Conservation (phyloP, 2,797 vertebrate species). For the Hozukius guyotensis region DNA sequence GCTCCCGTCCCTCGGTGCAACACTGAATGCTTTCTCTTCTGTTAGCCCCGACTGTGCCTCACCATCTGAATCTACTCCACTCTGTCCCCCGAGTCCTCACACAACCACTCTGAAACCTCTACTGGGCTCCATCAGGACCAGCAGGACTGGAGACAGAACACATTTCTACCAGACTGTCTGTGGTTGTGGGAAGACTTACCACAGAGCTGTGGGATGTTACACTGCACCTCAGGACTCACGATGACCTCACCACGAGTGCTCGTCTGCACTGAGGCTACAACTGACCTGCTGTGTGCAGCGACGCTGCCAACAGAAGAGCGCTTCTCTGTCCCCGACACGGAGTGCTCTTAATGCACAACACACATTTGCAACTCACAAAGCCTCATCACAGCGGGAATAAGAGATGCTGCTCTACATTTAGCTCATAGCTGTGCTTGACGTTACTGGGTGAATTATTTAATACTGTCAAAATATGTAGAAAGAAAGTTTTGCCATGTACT, state of each 20-base stretch:
- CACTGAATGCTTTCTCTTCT: constrained; percentile 44
- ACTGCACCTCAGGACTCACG: constrained; percentile 53
- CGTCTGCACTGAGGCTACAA: constrained; percentile 38
- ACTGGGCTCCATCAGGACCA: constrained; percentile 58
- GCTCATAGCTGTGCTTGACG: constrained; percentile 6
- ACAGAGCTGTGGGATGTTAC: constrained; percentile 57
- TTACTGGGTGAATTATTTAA: constrained; percentile 23
- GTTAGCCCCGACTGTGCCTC: constrained; percentile 20
- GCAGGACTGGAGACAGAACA: constrained; percentile 54
- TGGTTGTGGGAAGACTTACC: constrained; percentile 58
- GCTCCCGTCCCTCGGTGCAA: constrained; percentile 19
- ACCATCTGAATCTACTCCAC: constrained; percentile 65
- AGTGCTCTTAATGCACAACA: constrained; percentile 48
- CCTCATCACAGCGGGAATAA: constrained; percentile 12
- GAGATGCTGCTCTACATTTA: constrained; percentile 9
- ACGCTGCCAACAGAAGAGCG: constrained; percentile 31
- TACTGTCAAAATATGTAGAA: not conserved
- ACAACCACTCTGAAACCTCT: constrained; percentile 55
- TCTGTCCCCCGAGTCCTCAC: constrained; percentile 57
- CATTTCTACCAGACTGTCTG: constrained; percentile 59
- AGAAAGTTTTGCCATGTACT: not conserved
- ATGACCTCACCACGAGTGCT: constrained; percentile 61
- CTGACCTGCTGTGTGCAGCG: constrained; percentile 32
- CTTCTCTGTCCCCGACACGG: constrained; percentile 30
- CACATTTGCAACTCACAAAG: constrained; percentile 33